Evolutionary conservation across 2,888 invertebrate species (phyloP), one percentile per base, ranked within the genome.

Genomic region (Alloplasta piceator): DNA sequence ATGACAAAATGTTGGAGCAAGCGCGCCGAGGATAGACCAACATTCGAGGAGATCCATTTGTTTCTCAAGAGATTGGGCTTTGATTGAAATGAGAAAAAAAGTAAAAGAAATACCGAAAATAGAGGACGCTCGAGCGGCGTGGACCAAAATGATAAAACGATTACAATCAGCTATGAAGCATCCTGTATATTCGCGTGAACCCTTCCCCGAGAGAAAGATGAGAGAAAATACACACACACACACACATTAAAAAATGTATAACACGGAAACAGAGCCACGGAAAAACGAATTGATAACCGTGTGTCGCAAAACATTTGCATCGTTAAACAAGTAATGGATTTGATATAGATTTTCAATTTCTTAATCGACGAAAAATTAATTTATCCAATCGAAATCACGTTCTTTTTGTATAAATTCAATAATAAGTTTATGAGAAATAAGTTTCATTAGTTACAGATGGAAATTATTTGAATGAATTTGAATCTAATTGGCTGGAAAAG

Each of bases 1-100:
- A 97, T 98, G 96, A 95, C 95, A 86, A 97, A 98, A 92, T 98
- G 98, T 93, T 98, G 98, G 98, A 96, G 96, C 87, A 94, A 97
- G 72, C 95, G 96, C 87, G 96, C 96, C 67, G 94, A 94, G 71
- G 96, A 97, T 88, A 94, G 98, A 50, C 98, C 98, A 0, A 95
- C 96, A 81, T 98, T 98, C 93, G 94, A 96, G 88, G 98, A 98
- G 93, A 96, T 98, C 75, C 97, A 97, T 91, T 94, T 97, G 88
- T 98, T 97, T 93, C 94, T 98, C 85, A 90, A 91, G 76, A 88
- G 89, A 80, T 81, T 91, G 79, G 86, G 86, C 80, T 89, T 89
- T 85, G 91, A 92, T 85, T 91, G 86, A 90, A 46, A 60, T 14
- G 38, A 26, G n/a, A n/a, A n/a, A n/a, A n/a, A n/a, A 67, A 16